Percentiles rank a stretch among this genome's conserved stretches.
phyloP scores from a whole-genome alignment of 2,888 invertebrate species.

The Oithona nana region DNA sequence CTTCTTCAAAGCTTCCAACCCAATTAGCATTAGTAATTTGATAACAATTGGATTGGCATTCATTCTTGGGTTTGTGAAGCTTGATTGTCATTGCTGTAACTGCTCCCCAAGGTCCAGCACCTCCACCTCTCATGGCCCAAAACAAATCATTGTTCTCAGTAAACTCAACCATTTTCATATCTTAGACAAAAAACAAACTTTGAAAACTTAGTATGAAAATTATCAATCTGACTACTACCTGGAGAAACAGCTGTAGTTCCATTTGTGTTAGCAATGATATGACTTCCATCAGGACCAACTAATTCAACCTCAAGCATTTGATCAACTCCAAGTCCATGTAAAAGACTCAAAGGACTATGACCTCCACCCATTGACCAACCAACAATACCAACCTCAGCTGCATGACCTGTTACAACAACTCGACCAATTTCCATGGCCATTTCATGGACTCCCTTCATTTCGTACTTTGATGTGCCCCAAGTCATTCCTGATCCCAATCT shows the following conservation, averaged over 20 bases:
- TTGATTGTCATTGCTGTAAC: neutral
- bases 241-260: neutral
- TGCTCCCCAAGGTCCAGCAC: conserved; percentile 1
- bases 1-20: neutral
- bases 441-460: neutral
- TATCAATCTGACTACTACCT: neutral
- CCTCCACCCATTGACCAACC: neutral
- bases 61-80: neutral
- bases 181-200: no score
- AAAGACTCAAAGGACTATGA: neutral
- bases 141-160: neutral
- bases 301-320: neutral
- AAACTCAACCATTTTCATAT: no score
- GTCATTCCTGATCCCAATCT: neutral
- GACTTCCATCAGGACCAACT: neutral
- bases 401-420: conserved; percentile 6
- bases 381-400: neutral
- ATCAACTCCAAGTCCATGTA: neutral
- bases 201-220: no score
- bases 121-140: conserved; percentile 2
- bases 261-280: neutral
- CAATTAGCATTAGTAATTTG: neutral
- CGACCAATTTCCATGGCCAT: neutral
- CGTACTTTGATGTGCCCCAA: neutral
- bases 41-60: neutral